Percentiles rank a stretch among this genome's conserved stretches.
Evolutionary conservation across 2,113 vertebrate genomes (phyloP).

Genomic region (Myotis lucifugus): DNA sequence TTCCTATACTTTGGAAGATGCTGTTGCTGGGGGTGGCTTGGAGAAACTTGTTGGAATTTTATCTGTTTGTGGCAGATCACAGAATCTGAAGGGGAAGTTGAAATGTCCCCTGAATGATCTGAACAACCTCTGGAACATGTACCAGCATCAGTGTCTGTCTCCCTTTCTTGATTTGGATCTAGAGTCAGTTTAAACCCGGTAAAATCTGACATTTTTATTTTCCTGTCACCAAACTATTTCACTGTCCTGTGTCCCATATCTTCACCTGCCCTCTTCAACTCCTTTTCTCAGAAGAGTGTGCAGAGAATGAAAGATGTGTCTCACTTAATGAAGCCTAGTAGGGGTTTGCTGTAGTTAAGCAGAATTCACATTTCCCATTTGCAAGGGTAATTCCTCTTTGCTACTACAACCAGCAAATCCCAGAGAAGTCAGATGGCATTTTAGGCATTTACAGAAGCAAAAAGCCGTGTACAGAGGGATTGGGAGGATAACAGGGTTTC

Average conservation of each 20-base stretch:
- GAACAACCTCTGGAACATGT: not conserved
- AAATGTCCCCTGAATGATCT: not conserved
- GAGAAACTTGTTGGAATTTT: not conserved
- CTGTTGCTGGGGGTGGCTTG: not conserved
- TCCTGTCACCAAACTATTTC: not conserved
- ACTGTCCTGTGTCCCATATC: not conserved
- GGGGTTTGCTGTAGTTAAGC: not conserved
- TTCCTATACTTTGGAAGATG: not conserved
- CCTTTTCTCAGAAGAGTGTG: not conserved
- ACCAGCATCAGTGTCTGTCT: no score
- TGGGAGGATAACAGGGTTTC: not conserved
- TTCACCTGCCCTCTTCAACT: not conserved
- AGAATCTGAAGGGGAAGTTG: not conserved
- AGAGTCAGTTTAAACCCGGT: not conserved
- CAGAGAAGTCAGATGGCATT: not conserved
- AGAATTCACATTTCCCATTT: not conserved
- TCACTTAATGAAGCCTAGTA: not conserved
- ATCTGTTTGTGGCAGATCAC: not conserved
- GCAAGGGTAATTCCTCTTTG: not conserved
- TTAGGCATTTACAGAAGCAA: not conserved
- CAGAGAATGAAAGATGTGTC: not conserved
- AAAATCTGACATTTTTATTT: not conserved
- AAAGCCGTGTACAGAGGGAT: not conserved
- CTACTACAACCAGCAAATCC: not conserved
- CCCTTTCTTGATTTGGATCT: not conserved